Evolutionary conservation across 2,797 vertebrate species (phyloP).

Genomic region (Neopelma chrysocephalum): DNA sequence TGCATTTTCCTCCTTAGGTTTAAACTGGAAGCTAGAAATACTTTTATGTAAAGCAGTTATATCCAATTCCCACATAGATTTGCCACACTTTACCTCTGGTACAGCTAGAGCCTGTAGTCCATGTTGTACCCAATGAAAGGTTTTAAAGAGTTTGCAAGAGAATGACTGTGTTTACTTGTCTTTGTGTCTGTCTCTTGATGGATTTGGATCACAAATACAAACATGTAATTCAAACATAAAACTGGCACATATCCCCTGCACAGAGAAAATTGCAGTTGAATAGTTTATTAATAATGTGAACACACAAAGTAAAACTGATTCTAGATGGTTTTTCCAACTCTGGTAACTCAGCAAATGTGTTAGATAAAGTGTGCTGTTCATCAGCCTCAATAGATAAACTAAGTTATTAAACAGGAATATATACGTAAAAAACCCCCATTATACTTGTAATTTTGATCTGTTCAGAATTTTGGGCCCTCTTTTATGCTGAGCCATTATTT

Average conservation of each 20-base stretch:
- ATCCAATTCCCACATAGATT: neutral
- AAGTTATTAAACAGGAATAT: neutral
- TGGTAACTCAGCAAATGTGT: neutral
- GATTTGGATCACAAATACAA: neutral
- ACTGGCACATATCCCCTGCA: neutral
- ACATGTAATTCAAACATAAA: neutral
- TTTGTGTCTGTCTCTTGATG: neutral
- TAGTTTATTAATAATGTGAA: neutral
- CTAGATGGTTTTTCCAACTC: neutral
- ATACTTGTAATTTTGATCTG: neutral
- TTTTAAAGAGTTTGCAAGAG: neutral
- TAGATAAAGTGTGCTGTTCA: neutral
- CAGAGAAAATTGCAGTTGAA: neutral
- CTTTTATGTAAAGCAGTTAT: neutral
- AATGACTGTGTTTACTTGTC: neutral
- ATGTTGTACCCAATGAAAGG: fast-evolving
- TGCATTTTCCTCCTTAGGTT: neutral
- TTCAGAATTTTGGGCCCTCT: neutral
- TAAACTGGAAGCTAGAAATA: neutral
- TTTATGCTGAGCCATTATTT: neutral
- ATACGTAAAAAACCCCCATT: neutral
- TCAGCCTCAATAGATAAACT: neutral
- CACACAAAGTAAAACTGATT: neutral
- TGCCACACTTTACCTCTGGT: neutral
- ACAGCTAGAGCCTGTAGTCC: neutral